Evolutionary conservation across 2,888 invertebrate genomes (phyloP), one percentile per base, ranked within the genome.

Genomic region (Xanthorhoe spadicearia): DNA sequence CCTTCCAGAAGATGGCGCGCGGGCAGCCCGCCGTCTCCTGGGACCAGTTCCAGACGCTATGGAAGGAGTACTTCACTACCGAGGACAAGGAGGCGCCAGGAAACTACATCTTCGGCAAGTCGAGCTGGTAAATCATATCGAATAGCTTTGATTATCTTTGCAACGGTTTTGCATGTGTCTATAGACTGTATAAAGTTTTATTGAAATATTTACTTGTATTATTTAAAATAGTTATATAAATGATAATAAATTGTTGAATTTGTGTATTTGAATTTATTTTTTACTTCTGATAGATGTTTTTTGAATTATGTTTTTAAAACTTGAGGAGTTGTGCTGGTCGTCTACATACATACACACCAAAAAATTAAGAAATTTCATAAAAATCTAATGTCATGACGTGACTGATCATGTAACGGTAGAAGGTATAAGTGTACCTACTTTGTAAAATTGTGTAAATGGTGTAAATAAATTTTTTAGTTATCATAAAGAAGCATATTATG

Each of bases 1-100:
- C 97, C 48, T 98, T 97, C 88, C 90, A 94, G 76, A 96, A 96
- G 87, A 96, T 97, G 94, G 95, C 97, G 53, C 94, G 96, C 93
- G 95, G 96, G 69, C 94, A 95, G 69, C 87, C 94, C n/a, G 94
- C 95, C 76, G 96, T 97, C 28, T 95, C 95, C 77, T 95, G 96
- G 85, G 95, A 95, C n/a, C 95, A 96, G 85, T 98, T 97, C 85
- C 95, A 95, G 74, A 92, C 92, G 64, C 94, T 97, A 73, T 98
- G 97, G 96, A 95, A 95, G 85, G 96, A 97, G 81, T 98, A 96
- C 68, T 87, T 86, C 75, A 57, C 80, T 0, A 74, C 85, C 7
- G 97, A 97, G 78, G 96, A 86, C 56, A 78, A 72, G 5, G 78
- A 71, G 28, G 84, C 83, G 0, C 74, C 86, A 0, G 86, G 86